Percentiles rank a stretch among this genome's conserved stretches.
Evolutionary conservation across 2,113 vertebrate genomes (phyloP).

Genomic region (Bucco capensis): DNA sequence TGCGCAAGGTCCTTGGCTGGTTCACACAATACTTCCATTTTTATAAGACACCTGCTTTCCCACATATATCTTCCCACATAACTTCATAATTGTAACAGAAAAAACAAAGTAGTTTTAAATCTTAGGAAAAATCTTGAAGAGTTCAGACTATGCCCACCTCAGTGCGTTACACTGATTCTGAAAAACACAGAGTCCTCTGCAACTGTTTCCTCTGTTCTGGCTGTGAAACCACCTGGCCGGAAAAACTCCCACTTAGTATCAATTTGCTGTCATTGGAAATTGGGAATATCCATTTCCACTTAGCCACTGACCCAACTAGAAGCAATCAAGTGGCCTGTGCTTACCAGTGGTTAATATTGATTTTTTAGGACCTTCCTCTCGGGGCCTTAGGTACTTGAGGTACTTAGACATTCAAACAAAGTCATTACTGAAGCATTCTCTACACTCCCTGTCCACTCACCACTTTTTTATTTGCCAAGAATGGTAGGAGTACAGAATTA

Average conservation of each 20-base stretch:
- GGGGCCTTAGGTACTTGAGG: accelerated
- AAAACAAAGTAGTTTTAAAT: neutral
- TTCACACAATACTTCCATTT: no score
- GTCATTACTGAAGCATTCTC: neutral
- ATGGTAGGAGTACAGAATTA: neutral
- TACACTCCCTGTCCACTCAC: accelerated
- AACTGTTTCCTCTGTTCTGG: neutral
- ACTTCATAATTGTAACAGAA: neutral
- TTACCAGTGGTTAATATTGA: neutral
- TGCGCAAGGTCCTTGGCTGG: no score
- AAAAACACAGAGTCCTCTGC: neutral
- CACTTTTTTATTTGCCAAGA: neutral
- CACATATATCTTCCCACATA: no score
- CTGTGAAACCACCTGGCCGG: neutral
- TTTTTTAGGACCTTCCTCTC: neutral
- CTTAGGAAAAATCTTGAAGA: neutral
- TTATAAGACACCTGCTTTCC: no score
- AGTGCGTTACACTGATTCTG: neutral
- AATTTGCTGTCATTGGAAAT: neutral
- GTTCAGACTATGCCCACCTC: neutral
- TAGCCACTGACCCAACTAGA: neutral
- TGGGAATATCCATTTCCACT: neutral
- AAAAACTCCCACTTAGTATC: neutral
- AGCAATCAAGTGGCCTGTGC: neutral
- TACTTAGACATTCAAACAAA: neutral